These are phyloP conservation scores for Oncorhynchus masou DNA, from an alignment of 2,113 vertebrate genomes.

Conservation along the genomic window DNA sequence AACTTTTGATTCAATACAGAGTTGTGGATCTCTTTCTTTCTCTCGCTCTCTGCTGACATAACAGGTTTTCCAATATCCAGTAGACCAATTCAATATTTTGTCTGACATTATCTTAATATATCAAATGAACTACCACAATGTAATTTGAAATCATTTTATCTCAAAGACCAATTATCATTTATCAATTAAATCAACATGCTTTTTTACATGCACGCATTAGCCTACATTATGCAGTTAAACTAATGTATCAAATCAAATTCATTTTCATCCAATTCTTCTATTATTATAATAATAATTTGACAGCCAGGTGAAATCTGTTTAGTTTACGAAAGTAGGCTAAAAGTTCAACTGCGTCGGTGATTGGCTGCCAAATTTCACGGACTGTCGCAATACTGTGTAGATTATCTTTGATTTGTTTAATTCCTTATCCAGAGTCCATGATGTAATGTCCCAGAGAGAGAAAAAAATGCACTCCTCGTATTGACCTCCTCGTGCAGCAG, in stretches of 20 bases:
- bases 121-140: not conserved
- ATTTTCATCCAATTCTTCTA: not conserved
- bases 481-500: not conserved
- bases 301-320: not conserved
- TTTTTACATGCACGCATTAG: not conserved
- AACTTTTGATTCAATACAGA: too few species aligned
- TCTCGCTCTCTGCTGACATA: too few species aligned
- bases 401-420: constrained; percentile 4
- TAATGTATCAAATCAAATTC: not conserved
- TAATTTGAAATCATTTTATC: not conserved
- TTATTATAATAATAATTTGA: not conserved
- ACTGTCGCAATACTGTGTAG: constrained; percentile 4
- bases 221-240: not conserved
- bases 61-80: too few species aligned
- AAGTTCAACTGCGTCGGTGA: not conserved
- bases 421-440: constrained; percentile 7
- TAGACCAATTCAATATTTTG: not conserved
- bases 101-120: not conserved
- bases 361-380: constrained; percentile 21
- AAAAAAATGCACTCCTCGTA: constrained; percentile 6
- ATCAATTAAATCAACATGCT: not conserved
- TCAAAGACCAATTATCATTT: not conserved
- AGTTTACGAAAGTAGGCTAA: not conserved
- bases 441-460: not conserved
- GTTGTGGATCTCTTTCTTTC: too few species aligned